phyloP scores from a whole-genome alignment of 2,113 vertebrate genomes.

The Oreochromis tanganicae region DNA sequence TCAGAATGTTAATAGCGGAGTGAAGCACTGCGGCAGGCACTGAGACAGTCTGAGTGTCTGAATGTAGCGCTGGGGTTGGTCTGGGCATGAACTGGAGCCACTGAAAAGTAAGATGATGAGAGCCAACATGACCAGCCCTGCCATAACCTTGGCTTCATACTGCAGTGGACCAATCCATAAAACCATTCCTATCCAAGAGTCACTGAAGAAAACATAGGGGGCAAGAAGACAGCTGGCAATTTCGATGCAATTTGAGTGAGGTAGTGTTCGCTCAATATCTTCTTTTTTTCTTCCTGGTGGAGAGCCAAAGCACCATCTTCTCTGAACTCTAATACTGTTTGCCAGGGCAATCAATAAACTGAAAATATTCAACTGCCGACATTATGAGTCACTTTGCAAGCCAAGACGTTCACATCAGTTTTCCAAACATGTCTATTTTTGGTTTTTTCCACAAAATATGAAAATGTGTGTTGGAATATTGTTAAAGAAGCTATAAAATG shows the following conservation, averaged over 20 bases:
- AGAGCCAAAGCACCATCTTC: background rate
- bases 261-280: background rate
- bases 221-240: background rate
- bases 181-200: background rate
- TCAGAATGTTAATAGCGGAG: constrained; percentile 43
- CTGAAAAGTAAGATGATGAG: constrained; percentile 12
- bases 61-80: background rate
- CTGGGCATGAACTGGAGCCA: constrained; percentile 2
- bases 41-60: constrained; percentile 30
- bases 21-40: constrained; percentile 10
- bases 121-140: background rate
- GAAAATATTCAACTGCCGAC: background rate
- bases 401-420: background rate
- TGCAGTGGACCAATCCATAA: constrained; percentile 20
- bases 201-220: background rate
- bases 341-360: background rate
- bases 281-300: background rate
- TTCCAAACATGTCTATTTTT: background rate
- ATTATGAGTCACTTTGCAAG: background rate
- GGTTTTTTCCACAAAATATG: background rate
- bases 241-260: background rate
- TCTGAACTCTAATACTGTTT: background rate
- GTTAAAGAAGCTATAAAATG: background rate
- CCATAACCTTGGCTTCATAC: constrained; percentile 10
- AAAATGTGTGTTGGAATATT: background rate